phyloP scores from a whole-genome alignment of 2,888 invertebrate genomes.

The Phrixothrix hirtus region DNA sequence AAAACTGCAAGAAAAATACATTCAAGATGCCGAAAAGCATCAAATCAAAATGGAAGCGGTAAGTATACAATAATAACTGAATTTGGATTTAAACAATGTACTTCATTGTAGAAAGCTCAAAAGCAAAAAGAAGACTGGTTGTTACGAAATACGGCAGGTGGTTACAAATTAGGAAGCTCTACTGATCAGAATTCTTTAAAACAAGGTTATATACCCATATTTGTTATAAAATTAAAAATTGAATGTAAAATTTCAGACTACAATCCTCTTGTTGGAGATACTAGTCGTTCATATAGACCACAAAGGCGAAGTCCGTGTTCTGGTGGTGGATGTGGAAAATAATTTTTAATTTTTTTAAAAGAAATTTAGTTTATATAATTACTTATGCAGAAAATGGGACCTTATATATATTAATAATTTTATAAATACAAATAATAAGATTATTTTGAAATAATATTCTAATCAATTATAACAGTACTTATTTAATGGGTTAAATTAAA shows the following conservation, averaged over 20 bases:
- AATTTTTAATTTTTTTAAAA: constrained; percentile 1
- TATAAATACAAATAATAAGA: too few relatives aligned
- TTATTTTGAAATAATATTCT: too few relatives aligned
- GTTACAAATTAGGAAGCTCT: neutral
- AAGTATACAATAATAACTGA: constrained; percentile 9
- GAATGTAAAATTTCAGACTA: constrained; percentile 45
- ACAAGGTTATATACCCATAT: neutral
- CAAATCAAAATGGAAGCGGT: constrained; percentile 53
- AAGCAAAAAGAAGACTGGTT: neutral
- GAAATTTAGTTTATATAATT: neutral
- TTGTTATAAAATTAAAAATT: neutral
- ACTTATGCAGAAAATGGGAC: too few relatives aligned
- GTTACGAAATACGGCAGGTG: neutral
- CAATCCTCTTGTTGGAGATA: constrained; percentile 51
- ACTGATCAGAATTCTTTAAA: neutral
- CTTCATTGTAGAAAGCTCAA: neutral
- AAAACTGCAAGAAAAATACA: constrained; percentile 55
- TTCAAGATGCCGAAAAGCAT: constrained; percentile 46
- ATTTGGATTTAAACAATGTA: neutral
- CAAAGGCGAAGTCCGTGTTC: constrained; percentile 50
- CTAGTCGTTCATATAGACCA: constrained; percentile 48
- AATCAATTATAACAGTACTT: too few relatives aligned
- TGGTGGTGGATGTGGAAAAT: constrained; percentile 51
- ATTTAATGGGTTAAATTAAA: too few relatives aligned
- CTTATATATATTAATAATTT: too few relatives aligned